phyloP scores from a whole-genome alignment of 2,888 invertebrate genomes.

The Parthenolecanium corni region DNA sequence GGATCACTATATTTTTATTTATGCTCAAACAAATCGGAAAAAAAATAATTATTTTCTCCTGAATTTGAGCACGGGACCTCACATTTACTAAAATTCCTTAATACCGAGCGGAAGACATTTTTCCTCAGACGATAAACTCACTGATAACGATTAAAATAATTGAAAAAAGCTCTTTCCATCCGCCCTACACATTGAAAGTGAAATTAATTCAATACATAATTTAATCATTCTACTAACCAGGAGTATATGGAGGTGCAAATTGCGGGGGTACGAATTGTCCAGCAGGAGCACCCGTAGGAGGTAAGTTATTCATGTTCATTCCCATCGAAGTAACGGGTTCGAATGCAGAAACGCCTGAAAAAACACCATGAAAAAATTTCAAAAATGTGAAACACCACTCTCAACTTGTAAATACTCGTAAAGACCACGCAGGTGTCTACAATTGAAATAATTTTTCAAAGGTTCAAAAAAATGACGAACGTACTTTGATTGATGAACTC shows the following conservation, averaged over 20 bases:
- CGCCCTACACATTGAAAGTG: background rate
- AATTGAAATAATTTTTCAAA: background rate
- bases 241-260: slow-evolving; percentile 1
- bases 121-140: too few relatives aligned
- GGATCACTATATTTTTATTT: background rate
- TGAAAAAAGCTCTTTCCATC: background rate
- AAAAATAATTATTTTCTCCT: too few relatives aligned
- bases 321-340: slow-evolving; percentile 17
- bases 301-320: slow-evolving; percentile 19
- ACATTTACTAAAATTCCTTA: too few relatives aligned
- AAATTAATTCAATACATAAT: too few relatives aligned
- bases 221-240: background rate
- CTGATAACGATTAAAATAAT: too few relatives aligned
- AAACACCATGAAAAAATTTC: background rate
- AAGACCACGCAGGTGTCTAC: too few relatives aligned
- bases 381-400: background rate
- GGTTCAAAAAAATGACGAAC: too few relatives aligned
- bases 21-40: too few relatives aligned
- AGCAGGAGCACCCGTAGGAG: background rate
- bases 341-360: slow-evolving; percentile 21
- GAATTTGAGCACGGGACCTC: too few relatives aligned
- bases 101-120: too few relatives aligned
- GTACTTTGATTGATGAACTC: too few relatives aligned
- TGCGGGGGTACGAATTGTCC: slow-evolving; percentile 8
- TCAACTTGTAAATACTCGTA: background rate